phyloP scores from a whole-genome alignment of 1,140 invertebrate species.

The Leptinotarsa defecta region DNA sequence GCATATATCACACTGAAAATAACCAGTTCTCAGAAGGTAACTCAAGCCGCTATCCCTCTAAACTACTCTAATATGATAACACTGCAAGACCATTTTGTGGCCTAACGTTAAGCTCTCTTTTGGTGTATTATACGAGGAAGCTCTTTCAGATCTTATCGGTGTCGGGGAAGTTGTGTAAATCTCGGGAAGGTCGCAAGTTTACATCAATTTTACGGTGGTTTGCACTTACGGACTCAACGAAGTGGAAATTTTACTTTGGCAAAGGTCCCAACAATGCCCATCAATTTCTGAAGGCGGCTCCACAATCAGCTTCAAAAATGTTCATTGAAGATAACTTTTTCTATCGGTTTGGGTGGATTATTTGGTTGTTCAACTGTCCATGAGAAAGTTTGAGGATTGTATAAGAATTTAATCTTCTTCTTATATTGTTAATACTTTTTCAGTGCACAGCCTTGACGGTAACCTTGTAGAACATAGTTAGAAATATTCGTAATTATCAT shows the following conservation, averaged over 20 bases:
- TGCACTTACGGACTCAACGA: slow-evolving; percentile 29
- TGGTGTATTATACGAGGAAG: slow-evolving; percentile 2
- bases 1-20: not conserved
- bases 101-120: not conserved
- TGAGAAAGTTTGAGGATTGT: no score
- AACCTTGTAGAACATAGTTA: no score
- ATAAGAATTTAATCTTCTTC: no score
- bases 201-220: slow-evolving; percentile 47
- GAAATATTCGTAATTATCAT: no score
- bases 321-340: not conserved
- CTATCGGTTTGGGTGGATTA: not conserved
- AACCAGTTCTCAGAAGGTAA: not conserved
- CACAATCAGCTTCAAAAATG: slow-evolving; percentile 16
- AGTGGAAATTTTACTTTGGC: slow-evolving; percentile 29
- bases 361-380: slow-evolving; percentile 1
- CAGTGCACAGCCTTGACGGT: no score
- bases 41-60: not conserved
- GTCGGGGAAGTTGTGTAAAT: slow-evolving; percentile 40
- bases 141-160: slow-evolving; percentile 43
- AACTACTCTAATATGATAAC: not conserved
- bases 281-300: slow-evolving; percentile 44
- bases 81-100: not conserved
- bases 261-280: slow-evolving; percentile 33
- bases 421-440: no score
- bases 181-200: slow-evolving; percentile 41